Percentiles rank a stretch among this genome's conserved stretches.
phyloP scores from a whole-genome alignment of 2,888 invertebrate genomes.

The Apamea anceps region DNA sequence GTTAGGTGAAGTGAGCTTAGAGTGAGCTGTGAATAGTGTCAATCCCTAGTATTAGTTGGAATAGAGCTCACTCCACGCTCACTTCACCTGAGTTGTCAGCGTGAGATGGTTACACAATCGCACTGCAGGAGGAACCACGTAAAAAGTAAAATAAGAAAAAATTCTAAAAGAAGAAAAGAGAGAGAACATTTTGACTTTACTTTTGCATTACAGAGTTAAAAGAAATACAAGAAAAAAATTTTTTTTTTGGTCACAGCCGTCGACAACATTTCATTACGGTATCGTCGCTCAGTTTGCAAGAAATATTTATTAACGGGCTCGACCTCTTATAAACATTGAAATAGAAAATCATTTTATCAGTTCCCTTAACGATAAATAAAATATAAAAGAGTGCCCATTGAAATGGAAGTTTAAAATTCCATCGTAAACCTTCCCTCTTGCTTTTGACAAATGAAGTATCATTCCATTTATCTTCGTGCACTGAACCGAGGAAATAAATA shows the following conservation, averaged over 20 bases:
- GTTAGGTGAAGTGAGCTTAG: no score
- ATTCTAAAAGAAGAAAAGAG: background rate
- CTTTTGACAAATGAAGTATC: constrained; percentile 58
- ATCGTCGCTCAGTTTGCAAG: background rate
- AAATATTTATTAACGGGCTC: constrained; percentile 11
- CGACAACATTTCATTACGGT: background rate
- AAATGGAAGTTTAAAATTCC: constrained; percentile 34
- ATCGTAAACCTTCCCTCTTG: constrained; percentile 41
- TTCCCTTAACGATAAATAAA: constrained; percentile 28
- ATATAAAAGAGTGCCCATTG: constrained; percentile 36
- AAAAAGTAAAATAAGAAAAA: background rate
- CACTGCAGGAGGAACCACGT: background rate
- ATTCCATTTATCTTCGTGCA: constrained; percentile 50
- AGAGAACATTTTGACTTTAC: background rate
- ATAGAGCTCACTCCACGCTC: no score
- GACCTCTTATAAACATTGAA: constrained; percentile 11
- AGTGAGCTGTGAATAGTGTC: no score
- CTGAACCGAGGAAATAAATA: constrained; percentile 24
- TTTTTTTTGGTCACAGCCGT: background rate
- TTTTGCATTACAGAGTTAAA: background rate
- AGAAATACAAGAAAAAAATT: background rate
- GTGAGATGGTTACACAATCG: no score
- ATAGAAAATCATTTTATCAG: constrained; percentile 29
- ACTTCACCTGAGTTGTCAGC: no score
- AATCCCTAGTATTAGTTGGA: no score